Base-by-base conservation (phyloP, 2,888 invertebrate genomes). In the Zelleria hepariella region DNA sequence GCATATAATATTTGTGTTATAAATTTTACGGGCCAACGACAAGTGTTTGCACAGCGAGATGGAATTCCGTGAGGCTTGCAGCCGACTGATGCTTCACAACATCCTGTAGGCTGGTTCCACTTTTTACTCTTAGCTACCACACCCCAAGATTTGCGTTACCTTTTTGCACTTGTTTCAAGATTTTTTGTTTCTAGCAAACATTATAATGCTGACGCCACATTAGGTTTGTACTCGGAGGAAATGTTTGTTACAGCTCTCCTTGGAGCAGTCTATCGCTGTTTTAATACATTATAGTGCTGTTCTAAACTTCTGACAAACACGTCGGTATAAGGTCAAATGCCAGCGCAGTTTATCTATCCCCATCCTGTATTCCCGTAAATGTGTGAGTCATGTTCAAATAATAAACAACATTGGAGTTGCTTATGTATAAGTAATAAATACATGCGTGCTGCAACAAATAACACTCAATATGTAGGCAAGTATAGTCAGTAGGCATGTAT, bases 11-110 rank as follows among this genome's bases (percentile, higher is more conserved):
- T 82, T 80, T 82, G 77, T 74, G 74, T 79, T 81, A 82, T 82
- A 82, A 69, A 81, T 80, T 80, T 79, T 71, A 81, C 74, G 76
- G 73, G 71, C 70, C 71, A n/a, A 72, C 72, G 78, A 76, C 76
- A 74, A 77, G 74, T 82, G 84, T 84, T 82, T 83, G 78, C 74
- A 68, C 72, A 77, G 75, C 65, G 68, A 67, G 70, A 66, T 71
- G 77, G 82, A 82, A 79, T 82, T 80, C 77, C 68, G 74, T 78
- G 66, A 69, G 68, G 63, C 65, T 57, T 63, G 62, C 63, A 65
- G 65, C 60, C 56, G 57, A 51, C n/a, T n/a, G n/a, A 20, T 20
- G 23, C 23, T 21, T 51, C 24, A 15, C n/a, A 26, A 25, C 24
- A 25, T 27, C 54, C 54, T n/a, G 27, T n/a, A 24, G 32, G 15